Evolutionary conservation across 2,888 invertebrate genomes (phyloP).

Genomic region (Caradrina clavipalpis): DNA sequence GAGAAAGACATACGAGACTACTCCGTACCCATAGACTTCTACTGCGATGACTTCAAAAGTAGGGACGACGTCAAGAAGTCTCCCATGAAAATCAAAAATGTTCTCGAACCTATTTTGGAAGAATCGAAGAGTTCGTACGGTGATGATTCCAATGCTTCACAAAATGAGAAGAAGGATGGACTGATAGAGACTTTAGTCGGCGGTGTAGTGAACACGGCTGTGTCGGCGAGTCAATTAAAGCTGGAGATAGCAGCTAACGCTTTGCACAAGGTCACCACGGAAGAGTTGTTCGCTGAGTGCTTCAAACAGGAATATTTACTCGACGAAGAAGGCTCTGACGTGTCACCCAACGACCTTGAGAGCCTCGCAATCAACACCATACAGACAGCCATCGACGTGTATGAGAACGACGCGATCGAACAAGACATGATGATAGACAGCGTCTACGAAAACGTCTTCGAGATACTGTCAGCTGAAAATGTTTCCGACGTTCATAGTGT

Average conservation of each 20-base stretch:
- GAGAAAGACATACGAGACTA: conserved; percentile 88
- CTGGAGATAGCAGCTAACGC: conserved; percentile 45
- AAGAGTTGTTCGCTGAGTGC: conserved; percentile 43
- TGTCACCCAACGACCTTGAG: conserved; percentile 21
- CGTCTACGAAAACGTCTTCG: conserved; percentile 52
- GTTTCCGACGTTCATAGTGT: conserved; percentile 34
- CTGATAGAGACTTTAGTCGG: conserved; percentile 38
- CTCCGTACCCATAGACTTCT: conserved; percentile 85
- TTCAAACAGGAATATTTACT: conserved; percentile 31
- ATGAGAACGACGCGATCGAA: conserved; percentile 34
- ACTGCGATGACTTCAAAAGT: conserved; percentile 81
- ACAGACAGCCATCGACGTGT: conserved; percentile 62
- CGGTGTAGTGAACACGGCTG: conserved; percentile 45
- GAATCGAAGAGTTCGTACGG: conserved; percentile 86
- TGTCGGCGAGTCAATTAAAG: conserved; percentile 55
- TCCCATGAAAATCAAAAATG: conserved; percentile 72
- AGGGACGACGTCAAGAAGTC: conserved; percentile 76
- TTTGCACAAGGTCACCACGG: conserved; percentile 40
- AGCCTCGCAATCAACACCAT: conserved; percentile 26
- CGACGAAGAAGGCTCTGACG: conserved; percentile 36
- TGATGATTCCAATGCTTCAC: conserved; percentile 77
- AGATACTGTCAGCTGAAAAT: conserved; percentile 48
- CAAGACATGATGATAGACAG: conserved; percentile 50
- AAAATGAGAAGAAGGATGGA: conserved; percentile 50
- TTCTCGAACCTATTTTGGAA: conserved; percentile 86